Conservation (phyloP, 2,888 invertebrate genomes). For the Hoplodrina blanda region DNA sequence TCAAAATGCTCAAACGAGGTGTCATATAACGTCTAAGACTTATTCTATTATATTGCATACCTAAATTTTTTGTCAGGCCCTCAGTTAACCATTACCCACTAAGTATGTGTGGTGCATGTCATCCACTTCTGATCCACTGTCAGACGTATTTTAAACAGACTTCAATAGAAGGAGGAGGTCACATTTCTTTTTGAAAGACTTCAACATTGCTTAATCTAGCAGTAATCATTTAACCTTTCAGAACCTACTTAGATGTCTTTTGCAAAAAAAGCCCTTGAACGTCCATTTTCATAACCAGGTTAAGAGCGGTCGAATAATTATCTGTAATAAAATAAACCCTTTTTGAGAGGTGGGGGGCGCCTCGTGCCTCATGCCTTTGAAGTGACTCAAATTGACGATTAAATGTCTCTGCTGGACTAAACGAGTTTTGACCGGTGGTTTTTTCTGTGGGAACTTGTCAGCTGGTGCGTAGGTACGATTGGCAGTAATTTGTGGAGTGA, state of each 20-base stretch:
- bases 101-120: too few relatives aligned
- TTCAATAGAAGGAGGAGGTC: too few relatives aligned
- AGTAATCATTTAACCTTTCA: neutral
- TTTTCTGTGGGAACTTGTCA: slow-evolving; percentile 41
- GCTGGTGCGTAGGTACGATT: slow-evolving; percentile 18
- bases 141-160: too few relatives aligned
- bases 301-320: slow-evolving; percentile 73
- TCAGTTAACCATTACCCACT: too few relatives aligned
- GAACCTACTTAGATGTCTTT: neutral
- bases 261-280: slow-evolving; percentile 28
- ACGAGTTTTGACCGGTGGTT: slow-evolving; percentile 28
- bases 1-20: too few relatives aligned
- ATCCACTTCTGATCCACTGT: too few relatives aligned
- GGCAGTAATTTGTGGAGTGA: slow-evolving; percentile 36
- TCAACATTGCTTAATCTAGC: too few relatives aligned
- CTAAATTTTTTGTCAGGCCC: too few relatives aligned
- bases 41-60: too few relatives aligned
- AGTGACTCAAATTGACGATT: slow-evolving; percentile 73
- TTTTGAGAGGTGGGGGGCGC: slow-evolving; percentile 55
- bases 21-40: too few relatives aligned
- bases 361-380: slow-evolving; percentile 65
- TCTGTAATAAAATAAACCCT: slow-evolving; percentile 76
- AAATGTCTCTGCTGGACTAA: slow-evolving; percentile 49
- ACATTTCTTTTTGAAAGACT: too few relatives aligned
- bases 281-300: slow-evolving; percentile 68